Evolutionary conservation across 2,888 invertebrate genomes (phyloP).

Genomic region (Eupeodes latifasciatus): DNA sequence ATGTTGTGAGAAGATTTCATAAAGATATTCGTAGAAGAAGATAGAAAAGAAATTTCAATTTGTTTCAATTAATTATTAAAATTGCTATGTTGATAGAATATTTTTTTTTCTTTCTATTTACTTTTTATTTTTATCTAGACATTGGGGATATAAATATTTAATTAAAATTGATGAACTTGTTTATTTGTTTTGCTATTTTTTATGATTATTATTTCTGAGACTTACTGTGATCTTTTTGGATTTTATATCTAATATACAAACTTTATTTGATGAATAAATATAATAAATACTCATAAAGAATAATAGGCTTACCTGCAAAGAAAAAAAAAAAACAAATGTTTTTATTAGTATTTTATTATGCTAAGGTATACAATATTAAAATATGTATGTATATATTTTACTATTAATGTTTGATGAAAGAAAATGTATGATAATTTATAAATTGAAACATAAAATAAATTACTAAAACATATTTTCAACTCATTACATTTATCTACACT

Average conservation of each 20-base stretch:
- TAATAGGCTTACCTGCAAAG: constrained; percentile 29
- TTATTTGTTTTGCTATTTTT: not conserved
- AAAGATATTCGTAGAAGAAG: not conserved
- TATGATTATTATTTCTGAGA: not conserved
- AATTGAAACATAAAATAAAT: too few relatives aligned
- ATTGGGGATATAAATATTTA: constrained; percentile 10
- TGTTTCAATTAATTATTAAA: constrained; percentile 62
- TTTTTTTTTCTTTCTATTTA: not conserved
- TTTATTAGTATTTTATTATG: not conserved
- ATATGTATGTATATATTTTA: too few relatives aligned
- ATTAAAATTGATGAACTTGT: constrained; percentile 21
- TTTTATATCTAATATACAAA: constrained; percentile 7
- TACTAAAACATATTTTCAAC: too few relatives aligned
- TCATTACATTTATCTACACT: too few relatives aligned
- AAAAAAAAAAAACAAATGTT: not conserved
- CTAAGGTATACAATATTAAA: too few relatives aligned
- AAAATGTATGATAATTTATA: too few relatives aligned
- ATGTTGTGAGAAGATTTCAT: constrained; percentile 17
- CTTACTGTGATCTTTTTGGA: constrained; percentile 23
- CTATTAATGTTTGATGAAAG: too few relatives aligned
- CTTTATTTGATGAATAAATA: not conserved
- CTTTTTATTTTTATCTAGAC: not conserved
- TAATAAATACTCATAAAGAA: not conserved
- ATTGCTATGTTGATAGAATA: constrained; percentile 28
- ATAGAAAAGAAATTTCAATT: constrained; percentile 63